Percentiles rank a stretch among this genome's conserved stretches.
phyloP scores from a whole-genome alignment of 2,113 vertebrate genomes.

The Myotis yumanensis region DNA sequence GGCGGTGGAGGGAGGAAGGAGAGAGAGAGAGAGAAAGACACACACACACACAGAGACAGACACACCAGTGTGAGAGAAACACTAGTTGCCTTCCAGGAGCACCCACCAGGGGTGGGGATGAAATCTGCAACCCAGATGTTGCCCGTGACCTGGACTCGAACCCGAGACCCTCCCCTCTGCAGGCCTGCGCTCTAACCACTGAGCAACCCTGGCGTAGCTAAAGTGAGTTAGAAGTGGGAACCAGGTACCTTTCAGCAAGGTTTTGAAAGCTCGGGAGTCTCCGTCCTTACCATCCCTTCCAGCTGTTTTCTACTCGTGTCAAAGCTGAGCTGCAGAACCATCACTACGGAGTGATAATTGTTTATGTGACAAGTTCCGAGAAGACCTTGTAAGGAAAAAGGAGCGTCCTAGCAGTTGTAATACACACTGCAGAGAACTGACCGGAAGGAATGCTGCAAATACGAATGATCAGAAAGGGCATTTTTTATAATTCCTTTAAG shows the following conservation, averaged over 20 bases:
- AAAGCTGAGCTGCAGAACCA: not conserved
- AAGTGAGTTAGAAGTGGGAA: not conserved
- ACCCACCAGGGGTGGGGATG: no score
- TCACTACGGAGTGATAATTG: not conserved
- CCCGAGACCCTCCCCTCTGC: no score
- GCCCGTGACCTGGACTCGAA: no score
- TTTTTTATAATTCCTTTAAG: not conserved
- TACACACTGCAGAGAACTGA: not conserved
- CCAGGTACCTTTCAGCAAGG: no score
- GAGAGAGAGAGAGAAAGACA: no score
- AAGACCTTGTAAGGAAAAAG: not conserved
- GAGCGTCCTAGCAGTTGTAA: not conserved
- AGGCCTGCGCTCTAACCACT: no score
- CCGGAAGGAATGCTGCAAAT: no score
- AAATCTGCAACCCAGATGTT: no score
- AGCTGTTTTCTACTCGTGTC: not conserved
- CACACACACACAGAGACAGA: no score
- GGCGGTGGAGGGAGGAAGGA: no score
- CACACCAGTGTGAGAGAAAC: no score
- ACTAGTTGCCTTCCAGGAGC: no score
- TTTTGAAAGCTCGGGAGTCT: not conserved
- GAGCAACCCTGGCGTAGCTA: not conserved
- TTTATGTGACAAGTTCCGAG: not conserved
- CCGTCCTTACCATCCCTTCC: not conserved
- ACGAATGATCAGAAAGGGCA: not conserved